These are phyloP conservation scores for Montipora capitata DNA, from an alignment of 92 coral and sea anemone species.

Conservation along the genomic window DNA sequence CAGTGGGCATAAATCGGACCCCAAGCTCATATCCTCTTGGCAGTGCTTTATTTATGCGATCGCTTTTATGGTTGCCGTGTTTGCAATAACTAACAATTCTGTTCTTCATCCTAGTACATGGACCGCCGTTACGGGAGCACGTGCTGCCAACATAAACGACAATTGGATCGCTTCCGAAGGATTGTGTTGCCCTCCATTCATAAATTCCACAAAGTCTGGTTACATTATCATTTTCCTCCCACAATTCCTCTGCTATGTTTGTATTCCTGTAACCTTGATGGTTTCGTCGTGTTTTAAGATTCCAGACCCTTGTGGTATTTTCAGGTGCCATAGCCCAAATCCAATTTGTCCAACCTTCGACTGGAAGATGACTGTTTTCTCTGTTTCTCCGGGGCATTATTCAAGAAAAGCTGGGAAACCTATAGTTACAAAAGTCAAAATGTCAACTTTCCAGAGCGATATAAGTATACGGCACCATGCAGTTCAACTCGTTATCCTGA, in stretches of 20 bases:
- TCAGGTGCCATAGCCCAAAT: constrained; percentile 62
- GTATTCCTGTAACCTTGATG: constrained; percentile 39
- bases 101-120: background rate
- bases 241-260: constrained; percentile 1
- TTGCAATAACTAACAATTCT: constrained; percentile 70
- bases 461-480: no score
- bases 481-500: no score
- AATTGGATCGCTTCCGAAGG: background rate
- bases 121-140: background rate
- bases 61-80: constrained; percentile 49
- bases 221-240: background rate
- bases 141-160: constrained; percentile 87
- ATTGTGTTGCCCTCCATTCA: constrained; percentile 67
- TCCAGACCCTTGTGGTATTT: background rate
- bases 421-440: no score
- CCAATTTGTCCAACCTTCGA: constrained; percentile 50
- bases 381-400: background rate
- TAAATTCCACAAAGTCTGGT: constrained; percentile 70
- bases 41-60: constrained; percentile 53
- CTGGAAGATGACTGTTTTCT: background rate
- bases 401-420: no score
- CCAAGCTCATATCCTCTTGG: constrained; percentile 44
- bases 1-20: constrained; percentile 68
- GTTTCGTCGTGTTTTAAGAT: background rate
- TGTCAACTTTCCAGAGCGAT: no score